A percentile compares a stretch with the other conserved stretches of the same genome.
These are phyloP conservation scores for Steatocranus sp. DNA, from an alignment of 2,797 vertebrate species.

Conservation along the genomic window DNA sequence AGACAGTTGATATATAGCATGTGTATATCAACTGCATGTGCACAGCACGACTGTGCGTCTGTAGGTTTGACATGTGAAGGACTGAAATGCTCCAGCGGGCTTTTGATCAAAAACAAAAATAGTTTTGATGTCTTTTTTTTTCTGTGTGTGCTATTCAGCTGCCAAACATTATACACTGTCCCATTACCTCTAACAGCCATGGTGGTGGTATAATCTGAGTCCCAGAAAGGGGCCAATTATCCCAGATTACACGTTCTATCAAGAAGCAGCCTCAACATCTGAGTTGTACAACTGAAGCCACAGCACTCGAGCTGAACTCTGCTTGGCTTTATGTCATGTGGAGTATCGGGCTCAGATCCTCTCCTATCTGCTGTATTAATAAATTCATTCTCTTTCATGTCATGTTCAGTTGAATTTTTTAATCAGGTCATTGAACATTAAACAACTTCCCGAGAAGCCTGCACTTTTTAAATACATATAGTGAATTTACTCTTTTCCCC, in stretches of 20 bases:
- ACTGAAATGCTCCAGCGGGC: neutral
- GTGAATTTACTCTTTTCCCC: neutral
- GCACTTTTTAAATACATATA: neutral
- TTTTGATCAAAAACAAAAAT: neutral
- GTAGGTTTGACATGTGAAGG: neutral
- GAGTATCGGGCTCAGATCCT: neutral
- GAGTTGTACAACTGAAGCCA: slow-evolving; percentile 39
- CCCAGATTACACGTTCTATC: slow-evolving; percentile 61
- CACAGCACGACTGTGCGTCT: neutral
- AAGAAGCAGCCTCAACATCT: slow-evolving; percentile 24
- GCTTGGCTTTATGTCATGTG: slow-evolving; percentile 4
- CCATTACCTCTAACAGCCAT: slow-evolving; percentile 32
- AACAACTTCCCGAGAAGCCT: neutral
- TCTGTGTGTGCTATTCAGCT: neutral
- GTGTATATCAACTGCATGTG: too few relatives aligned
- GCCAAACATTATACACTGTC: neutral
- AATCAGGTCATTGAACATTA: slow-evolving; percentile 14
- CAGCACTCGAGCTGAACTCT: slow-evolving; percentile 43
- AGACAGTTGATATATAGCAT: neutral
- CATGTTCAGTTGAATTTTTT: slow-evolving; percentile 12
- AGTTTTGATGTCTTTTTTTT: neutral
- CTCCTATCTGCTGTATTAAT: slow-evolving; percentile 1
- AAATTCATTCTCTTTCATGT: slow-evolving; percentile 42
- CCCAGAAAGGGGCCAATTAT: slow-evolving; percentile 62
- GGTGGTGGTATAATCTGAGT: slow-evolving; percentile 49